A percentile compares a stretch with the other conserved stretches of the same genome.
Conservation (phyloP, 2,888 invertebrate species). For the Pseudanteris insignis region DNA sequence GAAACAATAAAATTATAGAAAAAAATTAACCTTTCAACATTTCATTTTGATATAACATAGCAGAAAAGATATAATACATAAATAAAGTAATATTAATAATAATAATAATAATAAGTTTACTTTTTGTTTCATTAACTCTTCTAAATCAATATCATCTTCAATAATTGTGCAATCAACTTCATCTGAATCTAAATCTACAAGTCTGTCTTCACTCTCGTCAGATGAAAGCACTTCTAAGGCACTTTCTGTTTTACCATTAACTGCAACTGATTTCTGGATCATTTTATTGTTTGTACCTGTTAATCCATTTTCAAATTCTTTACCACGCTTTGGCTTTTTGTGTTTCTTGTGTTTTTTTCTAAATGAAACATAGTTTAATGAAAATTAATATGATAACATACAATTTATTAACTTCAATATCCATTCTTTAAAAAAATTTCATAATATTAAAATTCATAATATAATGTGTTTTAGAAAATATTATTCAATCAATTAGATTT, state of each 20-base stretch:
- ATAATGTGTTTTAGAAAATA: too few relatives aligned
- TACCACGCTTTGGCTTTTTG: constrained; percentile 57
- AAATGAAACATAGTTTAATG: too few relatives aligned
- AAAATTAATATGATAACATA: too few relatives aligned
- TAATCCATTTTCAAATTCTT: constrained; percentile 58
- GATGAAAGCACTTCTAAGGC: constrained; percentile 59
- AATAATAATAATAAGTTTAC: too few relatives aligned
- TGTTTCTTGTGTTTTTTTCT: constrained; percentile 65
- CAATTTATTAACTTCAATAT: too few relatives aligned
- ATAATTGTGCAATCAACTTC: constrained; percentile 77
- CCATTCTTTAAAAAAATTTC: too few relatives aligned
- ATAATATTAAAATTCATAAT: too few relatives aligned
- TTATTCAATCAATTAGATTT: too few relatives aligned
- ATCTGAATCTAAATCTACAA: constrained; percentile 64
- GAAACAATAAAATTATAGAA: too few relatives aligned
- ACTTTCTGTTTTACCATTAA: constrained; percentile 60
- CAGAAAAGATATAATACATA: background rate
- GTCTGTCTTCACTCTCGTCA: constrained; percentile 63
- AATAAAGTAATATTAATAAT: background rate
- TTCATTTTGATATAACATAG: too few relatives aligned
- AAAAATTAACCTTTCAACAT: too few relatives aligned
- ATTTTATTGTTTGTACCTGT: constrained; percentile 48
- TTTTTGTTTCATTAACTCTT: constrained; percentile 90
- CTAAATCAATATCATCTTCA: constrained; percentile 86
- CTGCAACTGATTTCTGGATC: constrained; percentile 50